Evolutionary conservation across 2,888 invertebrate species (phyloP).

Genomic region (Plemyria rubiginata): DNA sequence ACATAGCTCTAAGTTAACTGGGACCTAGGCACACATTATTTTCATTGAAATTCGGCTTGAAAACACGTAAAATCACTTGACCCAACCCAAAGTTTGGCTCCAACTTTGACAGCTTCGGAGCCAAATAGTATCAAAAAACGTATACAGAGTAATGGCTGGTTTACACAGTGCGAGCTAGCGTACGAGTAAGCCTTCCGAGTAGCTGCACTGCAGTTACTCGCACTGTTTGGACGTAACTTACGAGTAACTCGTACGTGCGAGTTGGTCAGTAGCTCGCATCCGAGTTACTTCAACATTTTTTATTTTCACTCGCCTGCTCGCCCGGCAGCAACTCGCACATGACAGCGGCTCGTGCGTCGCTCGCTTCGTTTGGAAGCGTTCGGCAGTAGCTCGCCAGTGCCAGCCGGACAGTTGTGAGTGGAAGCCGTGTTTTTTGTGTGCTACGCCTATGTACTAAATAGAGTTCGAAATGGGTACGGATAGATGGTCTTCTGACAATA

Average conservation of each 20-base stretch:
- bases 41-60: no score
- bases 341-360: conserved; percentile 39
- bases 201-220: conserved; percentile 23
- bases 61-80: no score
- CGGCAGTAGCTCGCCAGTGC: conserved; percentile 42
- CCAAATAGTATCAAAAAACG: no score
- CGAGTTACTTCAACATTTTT: conserved; percentile 32
- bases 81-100: no score
- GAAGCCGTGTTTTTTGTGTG: conserved; percentile 36
- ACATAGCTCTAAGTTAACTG: no score
- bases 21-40: no score
- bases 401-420: conserved; percentile 33
- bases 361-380: conserved; percentile 43
- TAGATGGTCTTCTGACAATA: conserved; percentile 40
- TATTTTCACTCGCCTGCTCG: conserved; percentile 33
- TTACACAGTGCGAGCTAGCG: conserved; percentile 20
- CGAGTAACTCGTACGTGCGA: conserved; percentile 39
- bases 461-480: conserved; percentile 37
- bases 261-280: conserved; percentile 36
- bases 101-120: no score
- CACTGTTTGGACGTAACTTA: no score
- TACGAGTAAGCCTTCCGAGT: conserved; percentile 28
- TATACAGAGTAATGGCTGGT: no score
- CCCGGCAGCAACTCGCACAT: conserved; percentile 39
- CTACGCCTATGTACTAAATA: conserved; percentile 35